Conservation (phyloP, 92 coral and sea anemone genomes). For the Porites evermanni region DNA sequence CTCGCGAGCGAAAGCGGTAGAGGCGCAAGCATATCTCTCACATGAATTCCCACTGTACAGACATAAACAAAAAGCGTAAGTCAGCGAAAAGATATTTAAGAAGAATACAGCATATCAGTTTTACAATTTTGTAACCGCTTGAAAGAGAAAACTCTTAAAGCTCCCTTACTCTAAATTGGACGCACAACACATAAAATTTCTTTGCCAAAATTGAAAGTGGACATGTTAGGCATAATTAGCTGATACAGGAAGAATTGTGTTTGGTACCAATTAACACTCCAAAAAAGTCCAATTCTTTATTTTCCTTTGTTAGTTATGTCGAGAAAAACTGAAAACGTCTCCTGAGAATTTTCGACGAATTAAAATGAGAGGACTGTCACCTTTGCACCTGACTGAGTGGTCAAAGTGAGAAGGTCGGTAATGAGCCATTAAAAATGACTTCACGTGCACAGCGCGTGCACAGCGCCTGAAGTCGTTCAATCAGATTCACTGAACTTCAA, state of each 20-base stretch:
- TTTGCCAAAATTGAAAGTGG: not conserved
- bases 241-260: no score
- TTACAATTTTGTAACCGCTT: not conserved
- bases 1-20: no score
- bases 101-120: not conserved
- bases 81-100: not conserved
- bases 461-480: slow-evolving; percentile 22
- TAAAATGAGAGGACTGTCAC: no score
- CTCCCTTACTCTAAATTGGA: not conserved
- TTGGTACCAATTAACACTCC: no score
- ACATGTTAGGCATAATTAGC: not conserved
- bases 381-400: not conserved
- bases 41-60: not conserved
- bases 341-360: not conserved
- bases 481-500: not conserved
- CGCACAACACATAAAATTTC: not conserved
- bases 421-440: no score
- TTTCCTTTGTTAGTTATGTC: no score
- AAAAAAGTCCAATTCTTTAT: no score
- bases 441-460: slow-evolving; percentile 20
- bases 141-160: no score
- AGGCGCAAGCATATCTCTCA: no score
- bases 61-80: not conserved
- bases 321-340: not conserved
- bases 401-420: not conserved